Evolutionary conservation across 1,140 invertebrate genomes (phyloP).

Genomic region (Galleria mellonella): DNA sequence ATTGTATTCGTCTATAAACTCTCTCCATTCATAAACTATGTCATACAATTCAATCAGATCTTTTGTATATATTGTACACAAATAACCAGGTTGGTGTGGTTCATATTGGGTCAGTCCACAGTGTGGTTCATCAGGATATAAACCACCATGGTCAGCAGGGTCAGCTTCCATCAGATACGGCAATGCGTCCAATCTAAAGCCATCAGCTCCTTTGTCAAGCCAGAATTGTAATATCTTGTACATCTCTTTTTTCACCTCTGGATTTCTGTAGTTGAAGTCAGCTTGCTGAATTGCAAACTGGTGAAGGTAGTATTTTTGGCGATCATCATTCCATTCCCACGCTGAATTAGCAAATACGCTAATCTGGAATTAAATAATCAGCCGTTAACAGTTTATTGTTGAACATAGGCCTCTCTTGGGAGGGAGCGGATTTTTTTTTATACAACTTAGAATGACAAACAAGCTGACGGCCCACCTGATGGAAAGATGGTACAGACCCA

Average conservation of each 20-base stretch:
- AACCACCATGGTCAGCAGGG: constrained; percentile 61
- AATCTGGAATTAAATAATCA: constrained; percentile 32
- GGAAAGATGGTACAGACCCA: too few relatives aligned
- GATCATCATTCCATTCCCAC: constrained; percentile 78
- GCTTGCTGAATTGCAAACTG: constrained; percentile 79
- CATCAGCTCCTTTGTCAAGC: constrained; percentile 81
- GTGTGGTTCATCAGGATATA: constrained; percentile 77
- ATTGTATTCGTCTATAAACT: constrained; percentile 74
- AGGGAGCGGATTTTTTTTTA: too few relatives aligned
- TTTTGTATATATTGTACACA: constrained; percentile 77
- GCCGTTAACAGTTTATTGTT: too few relatives aligned
- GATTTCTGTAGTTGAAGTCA: constrained; percentile 82
- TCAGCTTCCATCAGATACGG: constrained; percentile 78
- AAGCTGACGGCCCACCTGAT: too few relatives aligned
- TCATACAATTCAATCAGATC: constrained; percentile 77
- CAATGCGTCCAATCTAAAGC: constrained; percentile 81
- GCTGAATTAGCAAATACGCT: constrained; percentile 77
- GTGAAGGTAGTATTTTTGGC: constrained; percentile 83
- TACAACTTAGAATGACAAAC: too few relatives aligned
- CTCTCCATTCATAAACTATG: constrained; percentile 78
- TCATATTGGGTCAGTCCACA: constrained; percentile 32
- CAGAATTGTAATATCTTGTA: constrained; percentile 76
- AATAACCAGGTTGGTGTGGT: constrained; percentile 58
- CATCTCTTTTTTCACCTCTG: constrained; percentile 74
- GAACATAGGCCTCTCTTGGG: too few relatives aligned